Conservation (phyloP, 2,113 vertebrate genomes). For the Gadus macrocephalus region DNA sequence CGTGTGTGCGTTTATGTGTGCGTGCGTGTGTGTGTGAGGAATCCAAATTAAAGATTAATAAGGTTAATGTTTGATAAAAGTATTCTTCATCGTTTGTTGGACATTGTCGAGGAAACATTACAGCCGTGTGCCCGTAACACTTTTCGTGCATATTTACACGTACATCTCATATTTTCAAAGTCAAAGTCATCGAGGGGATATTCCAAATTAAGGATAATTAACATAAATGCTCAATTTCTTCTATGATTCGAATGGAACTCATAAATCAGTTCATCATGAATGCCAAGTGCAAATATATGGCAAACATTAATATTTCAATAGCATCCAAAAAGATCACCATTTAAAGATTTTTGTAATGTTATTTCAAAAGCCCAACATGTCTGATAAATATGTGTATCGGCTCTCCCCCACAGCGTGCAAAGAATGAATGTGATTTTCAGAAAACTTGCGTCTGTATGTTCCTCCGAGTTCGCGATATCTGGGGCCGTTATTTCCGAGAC, state of each 20-base stretch:
- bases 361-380: slow-evolving; percentile 44
- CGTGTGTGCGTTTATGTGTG: too few relatives aligned
- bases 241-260: slow-evolving; percentile 37
- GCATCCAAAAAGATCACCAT: slow-evolving; percentile 52
- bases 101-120: slow-evolving; percentile 45
- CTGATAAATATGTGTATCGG: slow-evolving; percentile 54
- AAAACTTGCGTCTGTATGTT: slow-evolving; percentile 60
- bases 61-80: too few relatives aligned
- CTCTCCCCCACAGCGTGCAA: slow-evolving; percentile 37
- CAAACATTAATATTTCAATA: slow-evolving; percentile 39
- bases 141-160: neutral
- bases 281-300: slow-evolving; percentile 36
- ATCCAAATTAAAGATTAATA: too few relatives aligned
- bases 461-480: slow-evolving; percentile 64
- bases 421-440: slow-evolving; percentile 74
- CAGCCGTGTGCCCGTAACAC: slow-evolving; percentile 12
- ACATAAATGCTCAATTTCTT: slow-evolving; percentile 46
- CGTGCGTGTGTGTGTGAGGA: too few relatives aligned
- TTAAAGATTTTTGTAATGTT: slow-evolving; percentile 20
- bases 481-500: slow-evolving; percentile 59
- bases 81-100: too few relatives aligned
- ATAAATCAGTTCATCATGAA: slow-evolving; percentile 40
- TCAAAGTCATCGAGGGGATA: slow-evolving; percentile 38
- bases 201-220: slow-evolving; percentile 56
- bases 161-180: slow-evolving; percentile 32